phyloP scores from a whole-genome alignment of 2,113 vertebrate genomes.

The Rattus rattus region DNA sequence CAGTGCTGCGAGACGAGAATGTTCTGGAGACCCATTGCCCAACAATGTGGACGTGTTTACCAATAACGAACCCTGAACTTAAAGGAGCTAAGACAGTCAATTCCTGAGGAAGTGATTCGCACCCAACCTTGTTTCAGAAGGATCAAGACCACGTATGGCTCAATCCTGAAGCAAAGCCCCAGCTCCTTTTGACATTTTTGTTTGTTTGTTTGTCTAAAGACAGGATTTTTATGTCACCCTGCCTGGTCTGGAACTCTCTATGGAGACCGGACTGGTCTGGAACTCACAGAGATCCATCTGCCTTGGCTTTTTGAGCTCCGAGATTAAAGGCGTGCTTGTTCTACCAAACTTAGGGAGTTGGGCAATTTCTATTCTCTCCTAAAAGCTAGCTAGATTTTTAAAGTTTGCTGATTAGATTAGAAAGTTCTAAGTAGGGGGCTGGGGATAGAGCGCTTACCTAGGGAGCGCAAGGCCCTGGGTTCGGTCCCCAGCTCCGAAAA shows the following conservation, averaged over 20 bases:
- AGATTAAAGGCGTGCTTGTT: neutral
- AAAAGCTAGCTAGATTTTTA: slow-evolving; percentile 37
- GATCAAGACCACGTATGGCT: neutral
- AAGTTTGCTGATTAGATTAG: slow-evolving; percentile 17
- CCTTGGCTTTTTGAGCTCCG: neutral
- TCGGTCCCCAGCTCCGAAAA: too few relatives aligned
- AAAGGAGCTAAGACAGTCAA: neutral
- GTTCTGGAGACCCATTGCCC: neutral
- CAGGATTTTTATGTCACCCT: neutral
- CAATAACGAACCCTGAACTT: neutral
- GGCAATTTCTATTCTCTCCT: neutral
- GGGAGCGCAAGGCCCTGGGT: too few relatives aligned
- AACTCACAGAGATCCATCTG: neutral
- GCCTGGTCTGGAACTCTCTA: neutral
- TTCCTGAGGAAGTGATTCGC: neutral
- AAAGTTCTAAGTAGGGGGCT: slow-evolving; percentile 28
- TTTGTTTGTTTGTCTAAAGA: neutral
- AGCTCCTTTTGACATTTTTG: neutral
- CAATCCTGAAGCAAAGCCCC: neutral
- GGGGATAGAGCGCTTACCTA: too few relatives aligned
- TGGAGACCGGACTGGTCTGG: neutral
- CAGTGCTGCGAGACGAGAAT: neutral
- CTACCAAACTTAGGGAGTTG: neutral
- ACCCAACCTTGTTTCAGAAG: neutral
- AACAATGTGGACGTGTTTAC: neutral